phyloP scores from a whole-genome alignment of 1,140 invertebrate species.

The Pseudobourletiella spinata region DNA sequence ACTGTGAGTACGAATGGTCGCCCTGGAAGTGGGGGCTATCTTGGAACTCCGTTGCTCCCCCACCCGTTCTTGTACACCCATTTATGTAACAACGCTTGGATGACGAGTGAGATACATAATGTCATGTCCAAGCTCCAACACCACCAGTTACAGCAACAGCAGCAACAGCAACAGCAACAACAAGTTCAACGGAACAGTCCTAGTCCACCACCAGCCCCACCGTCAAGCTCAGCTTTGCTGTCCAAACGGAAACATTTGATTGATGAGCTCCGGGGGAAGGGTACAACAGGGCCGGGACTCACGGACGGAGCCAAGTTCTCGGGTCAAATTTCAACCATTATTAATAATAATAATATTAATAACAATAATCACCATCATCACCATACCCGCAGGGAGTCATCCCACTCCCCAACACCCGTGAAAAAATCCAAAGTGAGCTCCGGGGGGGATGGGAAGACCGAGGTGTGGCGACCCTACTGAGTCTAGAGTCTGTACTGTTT shows the following conservation, averaged over 20 bases:
- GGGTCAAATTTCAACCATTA: too few species aligned
- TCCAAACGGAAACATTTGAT: conserved; percentile 25
- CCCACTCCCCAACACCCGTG: not conserved
- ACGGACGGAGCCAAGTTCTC: not conserved
- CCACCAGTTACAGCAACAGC: conserved; percentile 29
- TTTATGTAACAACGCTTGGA: conserved; percentile 34
- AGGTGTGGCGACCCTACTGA: conserved; percentile 32
- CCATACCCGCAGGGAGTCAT: not conserved
- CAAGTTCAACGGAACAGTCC: not conserved
- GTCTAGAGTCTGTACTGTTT: not conserved
- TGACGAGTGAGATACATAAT: conserved; percentile 33
- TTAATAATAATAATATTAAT: too few species aligned
- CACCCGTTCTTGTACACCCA: conserved; percentile 33
- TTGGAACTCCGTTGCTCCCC: conserved; percentile 19
- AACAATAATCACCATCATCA: too few species aligned
- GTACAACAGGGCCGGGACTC: not conserved
- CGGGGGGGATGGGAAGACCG: not conserved
- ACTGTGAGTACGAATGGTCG: not conserved
- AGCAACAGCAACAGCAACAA: conserved; percentile 3
- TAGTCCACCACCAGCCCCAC: conserved; percentile 10
- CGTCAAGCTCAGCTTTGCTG: not conserved
- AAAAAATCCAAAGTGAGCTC: not conserved
- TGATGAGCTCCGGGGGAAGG: conserved; percentile 14
- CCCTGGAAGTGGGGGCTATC: not conserved
- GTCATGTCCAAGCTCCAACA: conserved; percentile 34